Evolutionary conservation across 2,797 vertebrate genomes (phyloP).

Genomic region (Labroides dimidiatus): DNA sequence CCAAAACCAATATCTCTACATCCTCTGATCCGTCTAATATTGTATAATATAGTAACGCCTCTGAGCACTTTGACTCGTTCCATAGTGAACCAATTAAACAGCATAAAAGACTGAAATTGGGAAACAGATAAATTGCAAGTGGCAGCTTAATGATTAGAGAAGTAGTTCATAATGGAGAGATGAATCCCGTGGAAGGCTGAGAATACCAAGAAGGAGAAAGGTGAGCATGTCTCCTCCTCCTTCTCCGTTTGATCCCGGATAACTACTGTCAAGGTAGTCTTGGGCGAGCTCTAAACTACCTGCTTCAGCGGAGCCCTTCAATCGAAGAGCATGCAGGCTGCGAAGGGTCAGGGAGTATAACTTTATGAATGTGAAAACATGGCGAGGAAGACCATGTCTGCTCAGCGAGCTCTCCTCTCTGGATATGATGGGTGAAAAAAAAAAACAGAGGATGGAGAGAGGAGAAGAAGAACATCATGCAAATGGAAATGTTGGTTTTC

Average conservation of each 20-base stretch:
- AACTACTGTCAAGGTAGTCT: slow-evolving; percentile 12
- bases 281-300: slow-evolving; percentile 18
- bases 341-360: slow-evolving; percentile 33
- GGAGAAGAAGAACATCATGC: slow-evolving; percentile 12
- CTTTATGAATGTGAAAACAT: slow-evolving; percentile 52
- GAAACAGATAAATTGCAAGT: slow-evolving; percentile 53
- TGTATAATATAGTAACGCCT: slow-evolving; percentile 63
- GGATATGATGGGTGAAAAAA: slow-evolving; percentile 10
- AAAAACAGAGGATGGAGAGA: not conserved
- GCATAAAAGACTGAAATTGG: slow-evolving; percentile 46
- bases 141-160: slow-evolving; percentile 60
- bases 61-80: slow-evolving; percentile 63
- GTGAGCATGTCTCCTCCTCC: slow-evolving; percentile 15
- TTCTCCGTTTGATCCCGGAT: not conserved
- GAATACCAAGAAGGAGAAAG: slow-evolving; percentile 33
- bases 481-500: not conserved
- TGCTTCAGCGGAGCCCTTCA: slow-evolving; percentile 41
- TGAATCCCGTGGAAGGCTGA: slow-evolving; percentile 28
- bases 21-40: slow-evolving; percentile 67
- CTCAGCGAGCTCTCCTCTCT: slow-evolving; percentile 8
- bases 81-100: slow-evolving; percentile 73
- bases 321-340: slow-evolving; percentile 33
- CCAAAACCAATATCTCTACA: slow-evolving; percentile 65
- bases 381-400: slow-evolving; percentile 3
- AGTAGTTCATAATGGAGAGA: slow-evolving; percentile 32